Conservation (phyloP, 2,888 invertebrate genomes). For the Callyntrura sp. region DNA sequence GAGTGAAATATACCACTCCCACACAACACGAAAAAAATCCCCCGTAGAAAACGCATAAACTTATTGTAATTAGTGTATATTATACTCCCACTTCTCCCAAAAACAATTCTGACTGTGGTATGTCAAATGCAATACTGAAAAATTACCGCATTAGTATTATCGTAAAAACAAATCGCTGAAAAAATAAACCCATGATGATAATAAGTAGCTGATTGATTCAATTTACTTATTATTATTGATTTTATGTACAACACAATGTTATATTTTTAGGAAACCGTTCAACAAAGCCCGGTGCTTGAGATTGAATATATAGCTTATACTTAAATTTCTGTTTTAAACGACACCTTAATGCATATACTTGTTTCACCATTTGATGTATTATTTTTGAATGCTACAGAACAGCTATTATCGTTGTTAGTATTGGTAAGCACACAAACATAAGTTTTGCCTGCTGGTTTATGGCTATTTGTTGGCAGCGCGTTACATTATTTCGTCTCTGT, state of each 20-base stretch:
- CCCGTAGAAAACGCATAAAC: background rate
- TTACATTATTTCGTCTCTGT: too few species aligned
- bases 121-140: constrained; percentile 68
- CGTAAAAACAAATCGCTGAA: background rate
- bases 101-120: constrained; percentile 69
- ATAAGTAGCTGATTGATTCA: constrained; percentile 53
- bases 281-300: constrained; percentile 46
- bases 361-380: too few species aligned
- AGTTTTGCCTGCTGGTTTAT: too few species aligned
- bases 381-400: background rate
- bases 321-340: too few species aligned
- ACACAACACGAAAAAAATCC: background rate
- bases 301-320: constrained; percentile 13
- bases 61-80: background rate
- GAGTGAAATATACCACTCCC: background rate
- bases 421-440: too few species aligned
- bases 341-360: too few species aligned
- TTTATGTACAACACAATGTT: background rate
- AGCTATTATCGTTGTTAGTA: too few species aligned
- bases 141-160: constrained; percentile 74
- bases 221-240: background rate
- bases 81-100: constrained; percentile 1
- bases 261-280: background rate
- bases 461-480: too few species aligned
- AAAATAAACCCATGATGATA: constrained; percentile 50